These are phyloP conservation scores for Melanotaenia boesemani DNA, from an alignment of 2,797 vertebrate species.

Conservation along the genomic window DNA sequence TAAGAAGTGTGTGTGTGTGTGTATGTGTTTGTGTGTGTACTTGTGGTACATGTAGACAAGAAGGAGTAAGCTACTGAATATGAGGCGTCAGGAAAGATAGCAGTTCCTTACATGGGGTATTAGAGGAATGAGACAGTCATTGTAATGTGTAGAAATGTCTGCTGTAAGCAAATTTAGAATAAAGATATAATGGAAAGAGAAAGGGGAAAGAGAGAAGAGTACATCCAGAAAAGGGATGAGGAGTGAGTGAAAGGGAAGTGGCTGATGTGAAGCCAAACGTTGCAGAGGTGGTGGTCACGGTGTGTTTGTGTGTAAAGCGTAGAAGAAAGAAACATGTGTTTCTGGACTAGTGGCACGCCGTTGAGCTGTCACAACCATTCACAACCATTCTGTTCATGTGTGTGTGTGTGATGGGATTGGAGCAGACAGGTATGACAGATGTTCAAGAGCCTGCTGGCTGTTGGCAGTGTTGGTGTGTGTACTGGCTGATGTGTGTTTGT, in stretches of 20 bases:
- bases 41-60: too few relatives aligned
- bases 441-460: slow-evolving; percentile 68
- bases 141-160: too few relatives aligned
- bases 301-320: slow-evolving; percentile 41
- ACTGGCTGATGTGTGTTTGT: slow-evolving; percentile 28
- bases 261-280: slow-evolving; percentile 44
- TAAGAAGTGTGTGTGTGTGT: not conserved
- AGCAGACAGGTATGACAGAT: slow-evolving; percentile 77
- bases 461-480: slow-evolving; percentile 22
- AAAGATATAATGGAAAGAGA: too few relatives aligned
- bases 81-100: too few relatives aligned
- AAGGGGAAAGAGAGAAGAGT: not conserved
- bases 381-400: slow-evolving; percentile 10
- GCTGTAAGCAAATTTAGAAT: not conserved
- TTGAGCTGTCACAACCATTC: slow-evolving; percentile 66
- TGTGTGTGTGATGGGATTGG: slow-evolving; percentile 62
- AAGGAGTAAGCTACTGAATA: too few relatives aligned
- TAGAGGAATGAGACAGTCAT: too few relatives aligned
- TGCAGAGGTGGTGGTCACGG: slow-evolving; percentile 35
- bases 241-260: not conserved
- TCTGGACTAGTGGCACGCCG: slow-evolving; percentile 54
- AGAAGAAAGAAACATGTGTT: slow-evolving; percentile 71
- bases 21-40: too few relatives aligned
- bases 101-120: too few relatives aligned
- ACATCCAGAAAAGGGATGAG: not conserved